phyloP scores from a whole-genome alignment of 2,113 vertebrate genomes.

The Atlantisia rogersi region DNA sequence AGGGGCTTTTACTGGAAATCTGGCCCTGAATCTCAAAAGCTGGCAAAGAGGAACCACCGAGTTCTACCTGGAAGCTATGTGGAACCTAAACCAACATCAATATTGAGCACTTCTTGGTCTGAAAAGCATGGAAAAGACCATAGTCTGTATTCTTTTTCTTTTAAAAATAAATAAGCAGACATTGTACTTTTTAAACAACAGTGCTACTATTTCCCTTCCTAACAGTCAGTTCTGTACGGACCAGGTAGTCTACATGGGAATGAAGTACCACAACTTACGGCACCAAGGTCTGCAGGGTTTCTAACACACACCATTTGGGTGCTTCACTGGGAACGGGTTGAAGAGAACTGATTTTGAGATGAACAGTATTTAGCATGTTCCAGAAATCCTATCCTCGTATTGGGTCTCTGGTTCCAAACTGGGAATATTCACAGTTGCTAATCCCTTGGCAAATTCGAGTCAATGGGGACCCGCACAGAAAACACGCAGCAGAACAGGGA shows the following conservation, averaged over 20 bases:
- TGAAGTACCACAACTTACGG: neutral
- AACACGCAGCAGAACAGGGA: neutral
- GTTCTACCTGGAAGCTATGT: neutral
- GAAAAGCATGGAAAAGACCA: neutral
- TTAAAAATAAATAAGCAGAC: neutral
- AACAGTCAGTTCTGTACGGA: neutral
- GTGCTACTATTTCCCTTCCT: neutral
- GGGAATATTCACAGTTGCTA: neutral
- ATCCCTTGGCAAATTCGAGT: neutral
- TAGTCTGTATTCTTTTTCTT: neutral
- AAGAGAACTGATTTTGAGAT: neutral
- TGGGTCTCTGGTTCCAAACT: neutral
- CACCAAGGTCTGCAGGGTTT: neutral
- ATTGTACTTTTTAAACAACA: neutral
- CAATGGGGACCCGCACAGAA: neutral
- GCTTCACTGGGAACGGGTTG: neutral
- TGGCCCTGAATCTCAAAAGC: neutral
- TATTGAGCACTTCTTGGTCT: neutral
- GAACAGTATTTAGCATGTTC: neutral
- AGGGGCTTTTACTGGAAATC: neutral
- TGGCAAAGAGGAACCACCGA: neutral
- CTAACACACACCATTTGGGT: neutral
- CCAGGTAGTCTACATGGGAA: neutral
- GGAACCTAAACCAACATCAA: neutral
- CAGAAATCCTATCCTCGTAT: neutral